A percentile compares a stretch with the other conserved stretches of the same genome.
Evolutionary conservation across 2,797 vertebrate genomes (phyloP).

Genomic region (Pyrocephalus nanus): DNA sequence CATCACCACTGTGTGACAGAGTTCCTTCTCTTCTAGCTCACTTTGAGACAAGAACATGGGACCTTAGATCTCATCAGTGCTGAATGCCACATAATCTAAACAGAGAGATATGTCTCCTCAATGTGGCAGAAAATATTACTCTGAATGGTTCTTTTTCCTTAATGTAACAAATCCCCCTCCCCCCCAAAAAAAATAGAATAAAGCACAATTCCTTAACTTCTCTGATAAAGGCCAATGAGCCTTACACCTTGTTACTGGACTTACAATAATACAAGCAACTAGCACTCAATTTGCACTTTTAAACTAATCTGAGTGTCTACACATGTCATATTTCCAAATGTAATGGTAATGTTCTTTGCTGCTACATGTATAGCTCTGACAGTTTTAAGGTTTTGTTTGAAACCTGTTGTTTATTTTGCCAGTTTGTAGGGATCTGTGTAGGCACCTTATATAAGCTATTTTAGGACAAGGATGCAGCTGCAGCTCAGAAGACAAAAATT

Average conservation of each 20-base stretch:
- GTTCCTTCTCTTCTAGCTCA: background rate
- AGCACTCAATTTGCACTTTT: background rate
- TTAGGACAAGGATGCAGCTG: background rate
- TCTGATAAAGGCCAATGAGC: background rate
- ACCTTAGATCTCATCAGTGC: background rate
- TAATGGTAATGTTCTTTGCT: background rate
- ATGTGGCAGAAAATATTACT: background rate
- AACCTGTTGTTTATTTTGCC: background rate
- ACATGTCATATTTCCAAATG: background rate
- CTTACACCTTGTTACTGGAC: background rate
- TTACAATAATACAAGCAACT: background rate
- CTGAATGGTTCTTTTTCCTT: background rate
- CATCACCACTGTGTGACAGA: background rate
- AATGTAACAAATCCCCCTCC: background rate
- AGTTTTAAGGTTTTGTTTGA: background rate
- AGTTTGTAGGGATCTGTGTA: background rate
- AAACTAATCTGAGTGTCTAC: background rate
- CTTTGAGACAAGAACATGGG: background rate
- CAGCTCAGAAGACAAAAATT: background rate
- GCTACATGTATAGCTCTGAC: background rate
- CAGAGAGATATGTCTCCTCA: rapidly evolving
- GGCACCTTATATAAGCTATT: background rate
- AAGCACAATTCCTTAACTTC: background rate
- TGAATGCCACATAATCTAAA: background rate
- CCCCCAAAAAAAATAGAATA: background rate